Evolutionary conservation across 2,888 invertebrate genomes (phyloP), one percentile per base, ranked within the genome.

Genomic region (Drosophila recens): DNA sequence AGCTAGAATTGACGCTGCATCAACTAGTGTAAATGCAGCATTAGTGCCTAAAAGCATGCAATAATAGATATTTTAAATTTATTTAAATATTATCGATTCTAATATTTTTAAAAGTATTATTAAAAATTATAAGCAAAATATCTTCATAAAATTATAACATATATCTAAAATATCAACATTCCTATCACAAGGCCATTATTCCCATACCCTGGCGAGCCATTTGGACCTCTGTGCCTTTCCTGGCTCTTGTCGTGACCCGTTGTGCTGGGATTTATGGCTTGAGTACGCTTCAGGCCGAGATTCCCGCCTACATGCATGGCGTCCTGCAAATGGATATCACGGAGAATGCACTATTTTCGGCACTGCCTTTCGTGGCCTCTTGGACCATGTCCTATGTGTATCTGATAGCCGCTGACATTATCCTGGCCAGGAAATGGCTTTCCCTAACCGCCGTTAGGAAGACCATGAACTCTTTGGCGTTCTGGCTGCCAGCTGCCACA

Each of bases 211-310:
- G 95, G 95, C 90, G 80, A 38, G 92, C 93, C 13, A 95, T 96
- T 15, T 90, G 94, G 20, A 94, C 94, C 0, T 96, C 95, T 0
- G 79, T 94, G 0, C 95, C 96, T 0, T 94, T 96, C 90, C 94
- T 94, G 93, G 86, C 91, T 0, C 52, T 91, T 0, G 87, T 94
- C 0, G 90, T 94, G 93, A 0, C 94, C 0, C 95, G 95, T 81
- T 93, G 94, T 67, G 94, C 94, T 0, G 95, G 95, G 75, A 94
- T 94, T 78, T 96, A 95, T 95, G 96, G 95, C 0, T 95, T 94
- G 87, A 95, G 95, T 93, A 95, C 95, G 0, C 91, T 96, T 4
- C 93, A 96, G 77, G 95, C 95, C 0, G 94, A 96, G 90, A 94
- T 95, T 75, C 96, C 96, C 0, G 94, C 94, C 0, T 96, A 95